These are phyloP conservation scores for Congeria kusceri DNA, from an alignment of 2,888 invertebrate genomes.

Conservation along the genomic window DNA sequence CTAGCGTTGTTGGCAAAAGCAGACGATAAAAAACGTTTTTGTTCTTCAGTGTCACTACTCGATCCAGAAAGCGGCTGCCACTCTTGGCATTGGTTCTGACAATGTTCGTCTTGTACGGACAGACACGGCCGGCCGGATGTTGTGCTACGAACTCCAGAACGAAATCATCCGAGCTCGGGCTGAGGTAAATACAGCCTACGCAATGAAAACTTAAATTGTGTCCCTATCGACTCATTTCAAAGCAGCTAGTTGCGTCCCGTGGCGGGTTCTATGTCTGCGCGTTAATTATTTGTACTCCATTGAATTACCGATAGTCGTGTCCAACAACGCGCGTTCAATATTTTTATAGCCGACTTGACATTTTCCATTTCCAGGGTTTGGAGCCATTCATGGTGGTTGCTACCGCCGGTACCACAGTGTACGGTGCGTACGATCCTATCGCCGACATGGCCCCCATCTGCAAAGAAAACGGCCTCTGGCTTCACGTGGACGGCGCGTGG, in stretches of 20 bases:
- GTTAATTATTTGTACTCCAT: too few species aligned
- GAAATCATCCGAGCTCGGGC: constrained; percentile 87
- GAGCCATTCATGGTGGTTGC: constrained; percentile 80
- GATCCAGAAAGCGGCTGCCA: constrained; percentile 93
- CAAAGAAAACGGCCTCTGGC: constrained; percentile 92
- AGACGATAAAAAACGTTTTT: not conserved
- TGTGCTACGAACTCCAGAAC: constrained; percentile 88
- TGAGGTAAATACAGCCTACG: constrained; percentile 4
- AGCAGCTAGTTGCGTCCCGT: too few species aligned
- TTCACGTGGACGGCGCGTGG: constrained; percentile 94
- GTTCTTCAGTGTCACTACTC: constrained; percentile 90
- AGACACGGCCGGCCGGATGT: constrained; percentile 91
- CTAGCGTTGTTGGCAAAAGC: too few species aligned
- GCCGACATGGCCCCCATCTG: constrained; percentile 91
- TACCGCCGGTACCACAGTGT: constrained; percentile 80
- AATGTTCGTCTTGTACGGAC: constrained; percentile 93
- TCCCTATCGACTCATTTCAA: too few species aligned
- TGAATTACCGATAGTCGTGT: too few species aligned
- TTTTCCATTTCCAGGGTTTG: constrained; percentile 58
- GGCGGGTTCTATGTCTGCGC: too few species aligned
- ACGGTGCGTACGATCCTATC: constrained; percentile 94
- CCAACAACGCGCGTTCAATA: too few species aligned
- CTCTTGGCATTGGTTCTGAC: constrained; percentile 94
- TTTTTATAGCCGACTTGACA: not conserved
- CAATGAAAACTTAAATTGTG: too few species aligned